Evolutionary conservation across 2,113 vertebrate genomes (phyloP).

Genomic region (Saguinus midas): DNA sequence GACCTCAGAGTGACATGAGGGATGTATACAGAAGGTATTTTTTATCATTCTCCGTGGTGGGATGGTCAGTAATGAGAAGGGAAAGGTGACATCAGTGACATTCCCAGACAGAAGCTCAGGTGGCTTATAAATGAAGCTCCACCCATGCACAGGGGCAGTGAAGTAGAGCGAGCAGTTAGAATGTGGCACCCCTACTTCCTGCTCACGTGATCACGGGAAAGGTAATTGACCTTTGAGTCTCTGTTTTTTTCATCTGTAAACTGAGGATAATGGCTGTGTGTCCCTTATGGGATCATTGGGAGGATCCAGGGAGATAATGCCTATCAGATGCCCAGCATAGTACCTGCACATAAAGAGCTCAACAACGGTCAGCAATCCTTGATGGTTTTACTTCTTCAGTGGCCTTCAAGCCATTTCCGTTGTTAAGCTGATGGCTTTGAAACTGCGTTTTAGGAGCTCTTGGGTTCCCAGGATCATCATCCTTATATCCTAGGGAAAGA

Average conservation of each 20-base stretch:
- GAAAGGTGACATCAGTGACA: neutral
- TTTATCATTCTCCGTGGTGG: neutral
- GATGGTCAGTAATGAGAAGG: neutral
- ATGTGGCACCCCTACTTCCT: neutral
- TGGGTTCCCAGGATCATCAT: neutral
- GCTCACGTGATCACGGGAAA: neutral
- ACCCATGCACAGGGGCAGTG: neutral
- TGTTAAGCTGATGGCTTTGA: conserved; percentile 19
- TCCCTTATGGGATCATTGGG: neutral
- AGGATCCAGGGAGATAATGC: neutral
- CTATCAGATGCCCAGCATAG: neutral
- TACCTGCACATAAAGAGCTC: neutral
- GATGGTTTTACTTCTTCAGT: conserved; percentile 8
- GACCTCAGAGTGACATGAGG: neutral
- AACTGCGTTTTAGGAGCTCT: conserved; percentile 22
- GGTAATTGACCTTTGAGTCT: neutral
- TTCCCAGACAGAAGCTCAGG: neutral
- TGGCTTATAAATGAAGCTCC: neutral
- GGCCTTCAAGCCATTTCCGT: neutral
- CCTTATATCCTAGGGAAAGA: neutral
- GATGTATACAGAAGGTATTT: neutral
- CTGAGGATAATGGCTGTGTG: neutral
- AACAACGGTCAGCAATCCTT: neutral
- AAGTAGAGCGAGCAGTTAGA: neutral
- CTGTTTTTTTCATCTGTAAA: neutral